Base-by-base conservation (phyloP, 2,113 vertebrate genomes). In the Apteryx owenii region DNA sequence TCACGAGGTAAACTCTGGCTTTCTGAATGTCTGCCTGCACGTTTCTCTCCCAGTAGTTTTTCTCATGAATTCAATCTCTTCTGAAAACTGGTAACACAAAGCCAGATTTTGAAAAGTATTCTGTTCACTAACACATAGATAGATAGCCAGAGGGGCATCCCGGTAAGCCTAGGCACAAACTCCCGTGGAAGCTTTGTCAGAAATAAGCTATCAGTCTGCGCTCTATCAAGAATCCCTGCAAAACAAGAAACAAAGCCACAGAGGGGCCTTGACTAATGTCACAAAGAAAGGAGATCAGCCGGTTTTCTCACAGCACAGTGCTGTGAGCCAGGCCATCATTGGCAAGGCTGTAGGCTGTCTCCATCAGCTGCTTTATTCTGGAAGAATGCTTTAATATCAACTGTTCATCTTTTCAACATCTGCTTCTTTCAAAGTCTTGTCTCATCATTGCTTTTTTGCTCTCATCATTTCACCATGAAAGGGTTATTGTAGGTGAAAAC, bases 361-460 rank as follows among this genome's bases (percentile, higher is more conserved):
- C 76, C 36, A 22, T 79, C 0, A 1, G 16, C 46, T 65, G 69
- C 77, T 79, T 93, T 89, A 42, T 51, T 25, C 68, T 86, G 48
- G 38, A 88, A 72, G 18, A 85, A 53, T 18, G 42, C 36, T 78
- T 95, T 85, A 40, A 44, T 89, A 38, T 23, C 88, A 77, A 12
- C 38, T 87, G 54, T 85, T 95, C 61, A 91, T 81, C 68, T 87
- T 95, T 70, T 50, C 64, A 51, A 15, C 72, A 78, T 88, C 77
- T 85, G 53, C 12, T 94, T 93, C 64, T 95, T 96, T 95, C 71
- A n/a, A 77, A 25, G 61, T 73, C 22, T 96, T 76, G 36, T 94
- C 56, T 94, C n/a, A 40, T 93, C 44, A 86, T 73, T 66, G 62
- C 64, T 31, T 84, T 95, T 95, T 92, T 28, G 22, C 71, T 89